phyloP scores from a whole-genome alignment of 2,797 vertebrate species.

The Sebastes reedi region DNA sequence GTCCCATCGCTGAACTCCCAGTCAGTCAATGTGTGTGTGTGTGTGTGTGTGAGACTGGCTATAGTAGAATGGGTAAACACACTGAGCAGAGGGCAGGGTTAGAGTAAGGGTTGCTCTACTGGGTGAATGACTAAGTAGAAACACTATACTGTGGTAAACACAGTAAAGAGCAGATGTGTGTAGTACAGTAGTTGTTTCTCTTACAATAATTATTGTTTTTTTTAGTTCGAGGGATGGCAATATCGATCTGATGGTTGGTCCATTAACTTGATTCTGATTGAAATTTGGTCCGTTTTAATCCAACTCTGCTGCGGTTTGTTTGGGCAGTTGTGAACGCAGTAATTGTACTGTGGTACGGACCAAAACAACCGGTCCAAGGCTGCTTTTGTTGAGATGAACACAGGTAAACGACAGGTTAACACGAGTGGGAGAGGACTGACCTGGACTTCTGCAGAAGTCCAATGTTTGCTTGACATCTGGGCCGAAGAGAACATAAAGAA shows the following conservation, averaged over 20 bases:
- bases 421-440: too few species aligned
- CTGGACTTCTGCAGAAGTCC: too few species aligned
- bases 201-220: neutral
- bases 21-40: neutral
- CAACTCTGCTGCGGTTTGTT: too few species aligned
- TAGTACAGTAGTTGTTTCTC: neutral
- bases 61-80: conserved; percentile 33
- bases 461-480: too few species aligned
- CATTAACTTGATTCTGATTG: neutral
- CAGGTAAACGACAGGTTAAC: too few species aligned
- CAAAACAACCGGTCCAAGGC: too few species aligned
- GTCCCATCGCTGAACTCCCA: conserved; percentile 29
- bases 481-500: too few species aligned
- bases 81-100: conserved; percentile 33
- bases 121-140: conserved; percentile 34
- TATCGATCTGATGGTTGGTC: neutral
- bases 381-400: too few species aligned
- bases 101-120: conserved; percentile 6
- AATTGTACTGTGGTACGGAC: too few species aligned
- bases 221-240: neutral
- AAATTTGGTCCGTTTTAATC: neutral
- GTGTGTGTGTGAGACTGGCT: neutral
- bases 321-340: too few species aligned
- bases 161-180: conserved; percentile 1
- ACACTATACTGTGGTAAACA: conserved; percentile 9